Evolutionary conservation across 2,113 vertebrate species (phyloP), one percentile per base, ranked within the genome.

Genomic region (Rhizomys pruinosus): DNA sequence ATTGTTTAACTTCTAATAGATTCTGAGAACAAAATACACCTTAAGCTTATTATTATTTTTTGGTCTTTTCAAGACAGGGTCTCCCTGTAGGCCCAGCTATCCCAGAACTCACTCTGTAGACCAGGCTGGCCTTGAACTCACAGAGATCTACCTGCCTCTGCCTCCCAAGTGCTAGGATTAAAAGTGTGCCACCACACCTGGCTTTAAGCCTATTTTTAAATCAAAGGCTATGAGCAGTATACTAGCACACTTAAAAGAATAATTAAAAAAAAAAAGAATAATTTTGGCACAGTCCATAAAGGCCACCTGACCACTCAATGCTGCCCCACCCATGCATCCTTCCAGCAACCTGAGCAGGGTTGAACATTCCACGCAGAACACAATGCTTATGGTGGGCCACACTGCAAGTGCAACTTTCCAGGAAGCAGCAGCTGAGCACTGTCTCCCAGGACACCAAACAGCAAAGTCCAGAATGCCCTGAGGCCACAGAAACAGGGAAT

Each of bases 161-260:
- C n/a, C n/a, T n/a, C n/a, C n/a, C n/a, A n/a, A n/a, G n/a, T n/a
- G n/a, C n/a, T n/a, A n/a, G n/a, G n/a, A n/a, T n/a, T n/a, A n/a
- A n/a, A n/a, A n/a, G n/a, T n/a, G n/a, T n/a, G n/a, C n/a, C n/a
- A n/a, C n/a, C n/a, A n/a, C n/a, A n/a, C n/a, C n/a, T n/a, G n/a
- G n/a, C n/a, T n/a, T n/a, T n/a, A n/a, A 27, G 22, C 68, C 94
- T 68, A 57, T 63, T 57, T 87, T 87, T 66, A 93, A 85, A 90
- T 44, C 74, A 76, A 73, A 93, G 37, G 88, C 66, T 87, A 87
- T 68, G 66, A 59, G 29, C 23, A 89, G 66, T 32, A 93, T 20
- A 84, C 44, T 39, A 29, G 57, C 63, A 73, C 66, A 77, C 55
- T 27, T 25, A 69, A 73, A 66, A 5, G 61, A 80, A 47, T 37